Conservation (phyloP, 2,113 vertebrate genomes). For the Epinephelus lanceolatus region DNA sequence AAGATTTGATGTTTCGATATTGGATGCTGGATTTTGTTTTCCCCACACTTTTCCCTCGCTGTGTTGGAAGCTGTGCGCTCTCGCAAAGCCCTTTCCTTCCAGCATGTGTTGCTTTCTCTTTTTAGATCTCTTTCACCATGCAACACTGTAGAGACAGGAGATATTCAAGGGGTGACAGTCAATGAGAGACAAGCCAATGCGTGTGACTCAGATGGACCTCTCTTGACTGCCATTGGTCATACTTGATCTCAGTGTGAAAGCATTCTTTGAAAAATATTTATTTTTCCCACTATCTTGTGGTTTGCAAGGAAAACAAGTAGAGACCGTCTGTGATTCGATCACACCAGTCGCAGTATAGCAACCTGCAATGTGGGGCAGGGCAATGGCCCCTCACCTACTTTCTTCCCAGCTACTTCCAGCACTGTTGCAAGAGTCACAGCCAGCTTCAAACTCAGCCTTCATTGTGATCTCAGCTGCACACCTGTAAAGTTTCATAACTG, state of each 20-base stretch:
- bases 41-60: not conserved
- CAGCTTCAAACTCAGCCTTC: no score
- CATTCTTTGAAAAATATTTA: not conserved
- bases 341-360: no score
- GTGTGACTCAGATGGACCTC: not conserved
- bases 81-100: conserved; percentile 5
- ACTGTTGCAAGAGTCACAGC: no score
- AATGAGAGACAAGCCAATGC: not conserved
- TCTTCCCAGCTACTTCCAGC: no score
- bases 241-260: not conserved
- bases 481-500: no score
- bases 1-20: conserved; percentile 39
- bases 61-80: conserved; percentile 4
- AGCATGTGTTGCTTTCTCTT: not conserved
- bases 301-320: not conserved
- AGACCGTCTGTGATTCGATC: no score
- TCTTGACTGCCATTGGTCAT: not conserved
- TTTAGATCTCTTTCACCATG: not conserved
- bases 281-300: not conserved
- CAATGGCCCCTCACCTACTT: no score
- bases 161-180: conserved; percentile 10
- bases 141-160: not conserved
- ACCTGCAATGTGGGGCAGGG: no score
- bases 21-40: conserved; percentile 11
- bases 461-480: no score